These are phyloP conservation scores for Pyrocoelia pectoralis DNA, from an alignment of 2,888 invertebrate genomes.

Conservation along the genomic window DNA sequence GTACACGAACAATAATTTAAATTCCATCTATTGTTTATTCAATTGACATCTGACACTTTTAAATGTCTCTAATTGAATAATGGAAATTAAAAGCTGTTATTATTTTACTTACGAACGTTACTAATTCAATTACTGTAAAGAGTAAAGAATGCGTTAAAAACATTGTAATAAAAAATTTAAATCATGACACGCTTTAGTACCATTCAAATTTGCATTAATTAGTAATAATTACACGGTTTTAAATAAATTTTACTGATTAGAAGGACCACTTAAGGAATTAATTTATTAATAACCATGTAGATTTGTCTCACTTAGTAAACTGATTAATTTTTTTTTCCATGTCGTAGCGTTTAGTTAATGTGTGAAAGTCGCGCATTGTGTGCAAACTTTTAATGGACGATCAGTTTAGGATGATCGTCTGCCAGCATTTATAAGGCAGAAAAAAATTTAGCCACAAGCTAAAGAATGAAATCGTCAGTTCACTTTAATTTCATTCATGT, in stretches of 20 bases:
- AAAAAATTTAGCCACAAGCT: not conserved
- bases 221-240: not conserved
- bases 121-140: not conserved
- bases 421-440: not conserved
- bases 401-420: not conserved
- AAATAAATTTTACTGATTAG: not conserved
- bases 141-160: not conserved
- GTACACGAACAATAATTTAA: no score
- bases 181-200: not conserved
- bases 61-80: slow-evolving; percentile 4
- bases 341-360: not conserved
- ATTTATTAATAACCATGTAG: not conserved
- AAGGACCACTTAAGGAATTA: not conserved
- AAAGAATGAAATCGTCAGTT: not conserved
- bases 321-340: not conserved
- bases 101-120: not conserved
- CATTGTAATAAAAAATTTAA: not conserved
- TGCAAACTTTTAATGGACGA: not conserved
- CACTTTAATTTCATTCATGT: slow-evolving; percentile 5
- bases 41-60: slow-evolving; percentile 7
- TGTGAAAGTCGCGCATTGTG: slow-evolving; percentile 2
- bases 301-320: not conserved
- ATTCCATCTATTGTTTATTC: not conserved
- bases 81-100: slow-evolving; percentile 1
- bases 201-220: not conserved